Conservation (phyloP, 1,140 invertebrate species). For the Drosophila rufa region DNA sequence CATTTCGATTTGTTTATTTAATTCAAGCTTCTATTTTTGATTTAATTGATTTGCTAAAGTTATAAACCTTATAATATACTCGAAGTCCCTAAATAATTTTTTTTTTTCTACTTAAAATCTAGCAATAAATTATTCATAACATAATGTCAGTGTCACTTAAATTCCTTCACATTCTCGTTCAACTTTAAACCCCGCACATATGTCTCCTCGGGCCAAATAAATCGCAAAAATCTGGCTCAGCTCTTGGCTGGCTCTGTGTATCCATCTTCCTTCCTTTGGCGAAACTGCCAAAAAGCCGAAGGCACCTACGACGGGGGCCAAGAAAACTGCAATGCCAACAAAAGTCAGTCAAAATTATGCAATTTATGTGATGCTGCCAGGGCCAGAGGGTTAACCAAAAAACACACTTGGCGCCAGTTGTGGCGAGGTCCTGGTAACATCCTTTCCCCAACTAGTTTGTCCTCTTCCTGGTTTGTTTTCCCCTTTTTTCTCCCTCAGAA, state of each 20-base stretch:
- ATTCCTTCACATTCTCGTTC: background rate
- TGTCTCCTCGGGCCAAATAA: conserved; percentile 20
- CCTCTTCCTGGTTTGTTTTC: conserved; percentile 9
- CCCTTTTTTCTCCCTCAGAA: conserved; percentile 1
- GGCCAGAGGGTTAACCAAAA: conserved; percentile 64
- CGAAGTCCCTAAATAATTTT: background rate
- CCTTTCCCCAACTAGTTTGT: conserved; percentile 6
- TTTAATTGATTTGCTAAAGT: no score
- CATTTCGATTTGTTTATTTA: background rate
- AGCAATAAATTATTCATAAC: background rate
- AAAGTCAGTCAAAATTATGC: conserved; percentile 84
- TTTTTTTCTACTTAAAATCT: background rate
- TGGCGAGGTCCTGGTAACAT: conserved; percentile 37
- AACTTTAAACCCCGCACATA: conserved; percentile 29
- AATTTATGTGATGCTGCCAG: conserved; percentile 81
- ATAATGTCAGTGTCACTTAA: background rate
- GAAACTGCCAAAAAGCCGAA: conserved; percentile 57
- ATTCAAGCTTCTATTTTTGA: background rate
- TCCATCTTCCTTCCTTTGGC: conserved; percentile 30
- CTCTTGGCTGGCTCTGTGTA: conserved; percentile 15
- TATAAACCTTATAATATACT: no score
- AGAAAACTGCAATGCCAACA: conserved; percentile 70
- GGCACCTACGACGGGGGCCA: conserved; percentile 62
- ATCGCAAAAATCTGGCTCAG: conserved; percentile 24
- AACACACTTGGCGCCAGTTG: conserved; percentile 78